A percentile compares a stretch with the other conserved stretches of the same genome.
Evolutionary conservation across 2,113 vertebrate genomes (phyloP).

Genomic region (Cebus imitator): DNA sequence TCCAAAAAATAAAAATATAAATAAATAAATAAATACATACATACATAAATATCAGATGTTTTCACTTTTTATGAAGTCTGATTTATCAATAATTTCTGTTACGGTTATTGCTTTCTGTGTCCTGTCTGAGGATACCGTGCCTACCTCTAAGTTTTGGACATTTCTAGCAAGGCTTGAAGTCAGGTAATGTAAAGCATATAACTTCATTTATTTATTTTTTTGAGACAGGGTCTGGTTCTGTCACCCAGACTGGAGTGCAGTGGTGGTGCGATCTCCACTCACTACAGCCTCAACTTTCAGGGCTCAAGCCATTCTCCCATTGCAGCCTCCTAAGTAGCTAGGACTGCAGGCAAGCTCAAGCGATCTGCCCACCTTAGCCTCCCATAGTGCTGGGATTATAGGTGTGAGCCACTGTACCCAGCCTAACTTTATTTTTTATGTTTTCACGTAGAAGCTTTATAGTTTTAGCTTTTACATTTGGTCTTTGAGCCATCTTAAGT

Average conservation of each 20-base stretch:
- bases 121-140: not conserved
- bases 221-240: too few species aligned
- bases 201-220: not conserved
- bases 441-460: not conserved
- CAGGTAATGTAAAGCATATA: not conserved
- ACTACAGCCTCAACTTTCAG: too few species aligned
- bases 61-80: not conserved
- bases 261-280: too few species aligned
- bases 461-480: not conserved
- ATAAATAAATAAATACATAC: too few species aligned
- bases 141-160: not conserved
- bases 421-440: not conserved
- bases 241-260: too few species aligned
- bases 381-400: too few species aligned
- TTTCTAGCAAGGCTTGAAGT: not conserved
- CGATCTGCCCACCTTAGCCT: too few species aligned
- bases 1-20: too few species aligned
- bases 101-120: not conserved
- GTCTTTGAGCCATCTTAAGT: not conserved
- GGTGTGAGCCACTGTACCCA: too few species aligned
- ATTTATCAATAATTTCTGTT: not conserved
- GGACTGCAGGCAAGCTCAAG: too few species aligned
- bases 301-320: too few species aligned
- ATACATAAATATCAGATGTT: not conserved
- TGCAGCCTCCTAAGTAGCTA: too few species aligned